A percentile compares a stretch with the other conserved stretches of the same genome.
phyloP scores from a whole-genome alignment of 2,113 vertebrate genomes.

The Taxidea taxus region DNA sequence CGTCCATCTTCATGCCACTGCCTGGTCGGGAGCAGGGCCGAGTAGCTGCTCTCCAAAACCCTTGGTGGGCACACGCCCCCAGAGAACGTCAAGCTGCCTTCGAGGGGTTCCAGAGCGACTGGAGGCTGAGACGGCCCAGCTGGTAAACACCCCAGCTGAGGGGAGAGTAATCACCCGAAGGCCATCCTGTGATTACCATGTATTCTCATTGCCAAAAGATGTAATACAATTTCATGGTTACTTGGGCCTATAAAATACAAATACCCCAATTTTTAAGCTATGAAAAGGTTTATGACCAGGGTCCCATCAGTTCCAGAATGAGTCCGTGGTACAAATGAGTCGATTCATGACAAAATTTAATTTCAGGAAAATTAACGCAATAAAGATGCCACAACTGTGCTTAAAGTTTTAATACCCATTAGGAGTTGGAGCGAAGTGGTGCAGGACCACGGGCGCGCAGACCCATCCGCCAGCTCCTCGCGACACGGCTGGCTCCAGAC shows the following conservation, averaged over 20 bases:
- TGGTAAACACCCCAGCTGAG: not conserved
- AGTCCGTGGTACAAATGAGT: slow-evolving; percentile 23
- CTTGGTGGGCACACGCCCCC: accelerated
- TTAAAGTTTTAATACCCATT: not conserved
- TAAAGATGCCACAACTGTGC: not conserved
- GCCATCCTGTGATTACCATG: not conserved
- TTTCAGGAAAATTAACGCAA: slow-evolving; percentile 52
- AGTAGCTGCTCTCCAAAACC: no score
- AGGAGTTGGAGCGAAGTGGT: not conserved
- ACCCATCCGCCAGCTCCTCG: not conserved
- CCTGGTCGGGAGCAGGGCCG: accelerated
- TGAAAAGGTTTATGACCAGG: slow-evolving; percentile 42
- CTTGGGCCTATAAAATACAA: slow-evolving; percentile 48
- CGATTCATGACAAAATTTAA: slow-evolving; percentile 46
- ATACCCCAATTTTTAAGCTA: slow-evolving; percentile 39
- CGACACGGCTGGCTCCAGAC: not conserved
- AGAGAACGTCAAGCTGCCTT: not conserved
- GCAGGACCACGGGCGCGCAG: not conserved
- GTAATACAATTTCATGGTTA: slow-evolving; percentile 46
- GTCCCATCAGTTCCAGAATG: not conserved
- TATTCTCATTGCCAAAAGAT: slow-evolving; percentile 33
- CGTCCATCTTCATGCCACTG: accelerated
- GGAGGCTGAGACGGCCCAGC: not conserved
- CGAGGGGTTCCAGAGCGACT: not conserved
- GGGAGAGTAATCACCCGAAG: not conserved